Percentiles rank a stretch among this genome's conserved stretches.
phyloP scores from a whole-genome alignment of 2,113 vertebrate genomes.

The Clarias gariepinus region DNA sequence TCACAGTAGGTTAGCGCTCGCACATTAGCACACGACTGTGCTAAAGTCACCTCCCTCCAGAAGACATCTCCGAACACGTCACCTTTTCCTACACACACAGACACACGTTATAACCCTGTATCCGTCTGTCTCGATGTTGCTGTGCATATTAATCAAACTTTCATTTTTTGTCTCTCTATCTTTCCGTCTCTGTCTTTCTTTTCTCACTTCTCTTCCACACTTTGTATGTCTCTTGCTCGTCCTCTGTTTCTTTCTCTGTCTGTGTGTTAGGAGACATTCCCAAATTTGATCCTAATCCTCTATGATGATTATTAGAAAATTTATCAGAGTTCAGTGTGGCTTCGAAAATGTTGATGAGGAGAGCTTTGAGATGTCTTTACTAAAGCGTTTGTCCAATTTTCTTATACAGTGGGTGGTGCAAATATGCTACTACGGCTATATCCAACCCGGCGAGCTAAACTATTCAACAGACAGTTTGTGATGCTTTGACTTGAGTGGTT shows the following conservation, averaged over 20 bases:
- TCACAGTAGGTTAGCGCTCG: slow-evolving; percentile 97
- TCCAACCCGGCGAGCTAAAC: no score
- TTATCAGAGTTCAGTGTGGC: no score
- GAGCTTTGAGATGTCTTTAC: no score
- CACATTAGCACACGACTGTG: slow-evolving; percentile 95
- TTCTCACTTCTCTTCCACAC: neutral
- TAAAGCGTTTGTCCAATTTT: no score
- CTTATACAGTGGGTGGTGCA: no score
- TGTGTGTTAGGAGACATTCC: neutral
- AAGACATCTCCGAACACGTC: slow-evolving; percentile 98
- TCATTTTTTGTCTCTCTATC: neutral
- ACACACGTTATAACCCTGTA: neutral
- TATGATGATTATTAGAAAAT: no score
- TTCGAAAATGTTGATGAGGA: no score
- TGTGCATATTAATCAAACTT: neutral
- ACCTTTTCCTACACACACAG: slow-evolving; percentile 84
- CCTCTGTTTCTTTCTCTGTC: neutral
- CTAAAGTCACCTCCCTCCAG: slow-evolving; percentile 96
- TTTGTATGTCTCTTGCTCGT: neutral
- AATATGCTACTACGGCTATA: no score
- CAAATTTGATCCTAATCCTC: no score
- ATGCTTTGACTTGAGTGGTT: no score
- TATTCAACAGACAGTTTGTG: no score
- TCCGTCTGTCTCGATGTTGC: neutral
- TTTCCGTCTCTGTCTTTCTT: neutral